These are phyloP conservation scores for Cataglyphis hispanica DNA, from an alignment of 1,140 invertebrate genomes.

Conservation along the genomic window DNA sequence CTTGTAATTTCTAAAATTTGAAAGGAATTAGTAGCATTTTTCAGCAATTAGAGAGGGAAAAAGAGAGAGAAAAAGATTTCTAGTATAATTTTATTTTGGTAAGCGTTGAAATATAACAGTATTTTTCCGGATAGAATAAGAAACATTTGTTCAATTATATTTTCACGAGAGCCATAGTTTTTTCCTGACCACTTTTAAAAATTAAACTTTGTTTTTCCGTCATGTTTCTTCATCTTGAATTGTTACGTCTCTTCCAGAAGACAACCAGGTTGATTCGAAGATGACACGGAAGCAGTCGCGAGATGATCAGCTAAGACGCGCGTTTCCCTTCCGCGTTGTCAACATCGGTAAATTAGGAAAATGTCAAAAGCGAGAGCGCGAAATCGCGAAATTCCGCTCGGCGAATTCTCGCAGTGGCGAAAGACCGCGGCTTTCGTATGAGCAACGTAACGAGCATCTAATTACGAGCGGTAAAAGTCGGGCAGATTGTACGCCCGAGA, in stretches of 20 bases:
- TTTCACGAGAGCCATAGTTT: background rate
- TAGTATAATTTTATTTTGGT: constrained; percentile 27
- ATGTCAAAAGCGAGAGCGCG: constrained; percentile 39
- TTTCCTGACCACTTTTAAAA: background rate
- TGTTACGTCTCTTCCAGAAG: background rate
- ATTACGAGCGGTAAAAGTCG: constrained; percentile 37
- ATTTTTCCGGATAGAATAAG: constrained; percentile 20
- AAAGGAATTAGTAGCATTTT: background rate
- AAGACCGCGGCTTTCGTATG: background rate
- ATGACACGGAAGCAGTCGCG: background rate
- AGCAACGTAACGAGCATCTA: constrained; percentile 10
- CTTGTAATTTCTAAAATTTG: constrained; percentile 14
- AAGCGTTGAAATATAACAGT: constrained; percentile 16
- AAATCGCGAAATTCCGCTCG: background rate
- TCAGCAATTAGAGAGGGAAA: background rate
- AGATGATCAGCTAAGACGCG: constrained; percentile 19
- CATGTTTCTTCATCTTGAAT: background rate
- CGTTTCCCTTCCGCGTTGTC: background rate
- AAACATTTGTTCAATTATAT: constrained; percentile 27
- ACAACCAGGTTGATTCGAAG: background rate
- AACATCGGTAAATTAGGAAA: constrained; percentile 24
- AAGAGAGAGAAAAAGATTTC: background rate
- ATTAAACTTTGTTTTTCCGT: constrained; percentile 18
- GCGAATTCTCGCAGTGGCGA: constrained; percentile 7
- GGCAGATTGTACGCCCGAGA: background rate